Conservation (phyloP, 2,113 vertebrate genomes). For the Dromiciops gliroides region DNA sequence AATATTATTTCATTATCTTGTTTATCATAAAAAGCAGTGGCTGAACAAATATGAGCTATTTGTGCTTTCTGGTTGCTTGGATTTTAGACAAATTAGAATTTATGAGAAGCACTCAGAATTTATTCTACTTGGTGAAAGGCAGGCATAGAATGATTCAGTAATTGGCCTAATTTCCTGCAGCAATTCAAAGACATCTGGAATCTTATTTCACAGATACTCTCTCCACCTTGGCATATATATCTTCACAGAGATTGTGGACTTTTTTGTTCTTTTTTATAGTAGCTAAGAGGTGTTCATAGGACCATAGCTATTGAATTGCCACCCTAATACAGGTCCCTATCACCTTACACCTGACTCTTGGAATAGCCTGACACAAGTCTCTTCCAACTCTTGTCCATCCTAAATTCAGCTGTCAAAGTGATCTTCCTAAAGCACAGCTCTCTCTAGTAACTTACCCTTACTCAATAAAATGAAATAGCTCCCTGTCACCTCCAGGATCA, state of each 20-base stretch:
- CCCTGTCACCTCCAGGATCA: not conserved
- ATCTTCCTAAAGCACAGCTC: not conserved
- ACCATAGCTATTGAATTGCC: not conserved
- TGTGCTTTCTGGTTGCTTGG: constrained; percentile 1
- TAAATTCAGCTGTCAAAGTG: not conserved
- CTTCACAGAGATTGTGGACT: not conserved
- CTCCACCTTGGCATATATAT: not conserved
- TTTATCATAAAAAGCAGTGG: not conserved
- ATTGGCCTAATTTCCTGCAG: not conserved
- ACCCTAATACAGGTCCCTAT: not conserved
- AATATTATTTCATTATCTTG: not conserved
- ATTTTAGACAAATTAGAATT: not conserved
- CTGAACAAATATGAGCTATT: not conserved
- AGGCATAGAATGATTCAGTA: not conserved
- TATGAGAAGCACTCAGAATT: not conserved
- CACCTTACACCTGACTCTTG: not conserved
- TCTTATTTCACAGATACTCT: not conserved
- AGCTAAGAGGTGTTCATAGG: not conserved
- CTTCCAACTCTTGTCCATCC: not conserved
- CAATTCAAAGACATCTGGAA: not conserved
- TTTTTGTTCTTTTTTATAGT: not conserved
- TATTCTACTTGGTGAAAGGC: not conserved
- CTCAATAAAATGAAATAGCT: not conserved
- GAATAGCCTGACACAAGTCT: not conserved
- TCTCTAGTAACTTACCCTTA: not conserved